Evolutionary conservation across 2,797 vertebrate genomes (phyloP).

Genomic region (Sebastes taczanowskii): DNA sequence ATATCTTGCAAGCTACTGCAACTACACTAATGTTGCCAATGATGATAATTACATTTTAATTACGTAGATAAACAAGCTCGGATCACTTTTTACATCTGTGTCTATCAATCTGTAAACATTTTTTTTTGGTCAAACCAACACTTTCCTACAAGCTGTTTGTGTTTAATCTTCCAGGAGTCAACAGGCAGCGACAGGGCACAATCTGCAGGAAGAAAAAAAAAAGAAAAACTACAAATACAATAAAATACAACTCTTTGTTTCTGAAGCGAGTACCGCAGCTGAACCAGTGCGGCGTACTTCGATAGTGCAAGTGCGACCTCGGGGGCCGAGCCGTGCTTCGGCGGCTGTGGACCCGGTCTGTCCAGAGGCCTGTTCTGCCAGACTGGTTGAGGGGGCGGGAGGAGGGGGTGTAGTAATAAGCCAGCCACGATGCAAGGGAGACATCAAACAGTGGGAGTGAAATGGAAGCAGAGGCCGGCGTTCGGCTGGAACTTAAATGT

Average conservation of each 20-base stretch:
- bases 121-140: conserved; percentile 45
- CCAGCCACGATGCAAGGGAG: conserved; percentile 4
- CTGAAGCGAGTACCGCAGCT: conserved; percentile 13
- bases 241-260: conserved; percentile 41
- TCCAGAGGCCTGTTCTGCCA: conserved; percentile 59
- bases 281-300: conserved; percentile 25
- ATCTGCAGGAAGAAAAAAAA: conserved; percentile 19
- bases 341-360: conserved; percentile 10
- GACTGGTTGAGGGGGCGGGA: conserved; percentile 19
- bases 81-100: conserved; percentile 5
- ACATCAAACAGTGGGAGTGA: conserved; percentile 18
- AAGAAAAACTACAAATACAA: conserved; percentile 15
- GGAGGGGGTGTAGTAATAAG: neutral
- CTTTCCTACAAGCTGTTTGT: conserved; percentile 3
- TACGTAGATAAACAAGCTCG: conserved; percentile 7
- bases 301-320: conserved; percentile 66
- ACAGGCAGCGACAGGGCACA: conserved; percentile 21
- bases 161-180: conserved; percentile 22
- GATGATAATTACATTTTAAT: conserved; percentile 21
- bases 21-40: conserved; percentile 26
- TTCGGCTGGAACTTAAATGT: conserved; percentile 41
- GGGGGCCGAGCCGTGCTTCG: neutral
- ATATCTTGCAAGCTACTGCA: conserved; percentile 43
- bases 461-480: conserved; percentile 10
- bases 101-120: conserved; percentile 63